Conservation (phyloP, 2,888 invertebrate genomes). For the Nomada fucata region DNA sequence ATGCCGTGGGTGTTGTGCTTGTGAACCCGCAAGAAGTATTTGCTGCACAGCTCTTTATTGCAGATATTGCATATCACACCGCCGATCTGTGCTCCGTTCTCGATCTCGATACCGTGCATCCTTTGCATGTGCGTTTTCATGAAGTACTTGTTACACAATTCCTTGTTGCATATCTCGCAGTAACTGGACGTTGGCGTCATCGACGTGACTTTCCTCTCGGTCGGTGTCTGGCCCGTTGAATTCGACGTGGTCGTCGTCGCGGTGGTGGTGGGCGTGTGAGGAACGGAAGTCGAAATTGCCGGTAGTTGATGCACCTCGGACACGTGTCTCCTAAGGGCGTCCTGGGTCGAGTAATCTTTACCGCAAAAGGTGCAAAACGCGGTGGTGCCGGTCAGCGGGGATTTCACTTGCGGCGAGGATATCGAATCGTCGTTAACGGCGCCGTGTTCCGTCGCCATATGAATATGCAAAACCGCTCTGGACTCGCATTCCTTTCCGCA, state of each 20-base stretch:
- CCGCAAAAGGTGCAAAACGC: slow-evolving; percentile 86
- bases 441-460: slow-evolving; percentile 89
- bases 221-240: slow-evolving; percentile 52
- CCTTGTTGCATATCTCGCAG: slow-evolving; percentile 99
- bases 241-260: slow-evolving; percentile 51
- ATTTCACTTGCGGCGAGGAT: slow-evolving; percentile 81
- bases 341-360: slow-evolving; percentile 87
- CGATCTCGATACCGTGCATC: slow-evolving; percentile 98
- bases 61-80: slow-evolving; percentile 99
- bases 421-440: slow-evolving; percentile 72
- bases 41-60: slow-evolving; percentile 98
- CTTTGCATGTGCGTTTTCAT: slow-evolving; percentile 99
- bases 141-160: slow-evolving; percentile 99
- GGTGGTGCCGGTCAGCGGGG: slow-evolving; percentile 68
- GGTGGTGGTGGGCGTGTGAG: slow-evolving; percentile 53
- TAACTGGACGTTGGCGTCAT: slow-evolving; percentile 92
- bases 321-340: slow-evolving; percentile 89
- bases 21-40: slow-evolving; percentile 98
- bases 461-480: slow-evolving; percentile 89
- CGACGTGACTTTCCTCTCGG: slow-evolving; percentile 87
- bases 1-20: slow-evolving; percentile 99
- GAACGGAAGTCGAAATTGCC: slow-evolving; percentile 63
- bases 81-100: slow-evolving; percentile 95
- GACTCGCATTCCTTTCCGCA: slow-evolving; percentile 91
- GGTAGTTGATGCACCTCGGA: slow-evolving; percentile 86